phyloP scores from a whole-genome alignment of 2,797 vertebrate genomes.

The Rhinophrynus dorsalis region DNA sequence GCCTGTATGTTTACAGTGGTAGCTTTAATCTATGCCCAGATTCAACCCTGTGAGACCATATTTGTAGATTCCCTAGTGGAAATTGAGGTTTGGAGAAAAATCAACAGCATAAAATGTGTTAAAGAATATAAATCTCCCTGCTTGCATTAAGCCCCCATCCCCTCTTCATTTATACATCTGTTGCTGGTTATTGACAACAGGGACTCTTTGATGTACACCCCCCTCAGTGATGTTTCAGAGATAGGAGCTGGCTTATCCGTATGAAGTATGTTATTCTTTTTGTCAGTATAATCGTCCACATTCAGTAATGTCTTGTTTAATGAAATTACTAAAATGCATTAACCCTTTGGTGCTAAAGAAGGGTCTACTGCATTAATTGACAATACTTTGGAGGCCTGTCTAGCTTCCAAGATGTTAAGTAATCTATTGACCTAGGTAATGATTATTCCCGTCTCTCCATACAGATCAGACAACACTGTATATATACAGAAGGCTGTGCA shows the following conservation, averaged over 20 bases:
- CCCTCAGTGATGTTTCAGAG: background rate
- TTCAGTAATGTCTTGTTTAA: too few species aligned
- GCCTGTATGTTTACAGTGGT: too few species aligned
- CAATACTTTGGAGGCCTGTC: too few species aligned
- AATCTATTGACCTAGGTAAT: too few species aligned
- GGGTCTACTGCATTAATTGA: too few species aligned
- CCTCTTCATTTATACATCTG: background rate
- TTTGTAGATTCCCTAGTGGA: constrained; percentile 3
- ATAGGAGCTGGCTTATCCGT: background rate
- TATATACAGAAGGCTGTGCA: background rate
- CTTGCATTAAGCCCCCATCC: background rate
- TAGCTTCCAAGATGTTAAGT: too few species aligned
- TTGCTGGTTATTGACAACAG: constrained; percentile 5
- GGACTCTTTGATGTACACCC: constrained; percentile 15
- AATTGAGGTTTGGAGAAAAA: background rate
- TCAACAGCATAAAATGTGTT: background rate
- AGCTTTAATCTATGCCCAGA: background rate
- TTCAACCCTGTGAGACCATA: background rate
- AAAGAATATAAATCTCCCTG: background rate
- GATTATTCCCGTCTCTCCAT: too few species aligned
- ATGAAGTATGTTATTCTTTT: too few species aligned
- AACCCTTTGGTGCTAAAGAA: too few species aligned
- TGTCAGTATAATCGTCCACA: too few species aligned
- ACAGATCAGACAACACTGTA: too few species aligned
- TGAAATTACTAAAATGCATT: too few species aligned